Conservation (phyloP, 2,113 vertebrate species). For the Synodontis membranacea region DNA sequence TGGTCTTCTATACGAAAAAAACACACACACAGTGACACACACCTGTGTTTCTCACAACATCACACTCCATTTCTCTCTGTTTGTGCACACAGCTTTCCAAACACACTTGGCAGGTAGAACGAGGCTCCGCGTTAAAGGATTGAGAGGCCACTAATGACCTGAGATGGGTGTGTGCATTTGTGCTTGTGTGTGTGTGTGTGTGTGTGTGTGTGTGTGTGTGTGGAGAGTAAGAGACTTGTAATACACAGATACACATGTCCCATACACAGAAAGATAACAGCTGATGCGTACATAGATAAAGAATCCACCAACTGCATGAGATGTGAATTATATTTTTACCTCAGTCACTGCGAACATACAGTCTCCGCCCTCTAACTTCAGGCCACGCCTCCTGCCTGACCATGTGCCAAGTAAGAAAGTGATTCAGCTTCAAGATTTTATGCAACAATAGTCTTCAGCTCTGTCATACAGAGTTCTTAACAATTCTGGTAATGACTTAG, state of each 20-base stretch:
- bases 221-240: conserved; percentile 11
- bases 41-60: conserved; percentile 72
- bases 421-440: neutral
- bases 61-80: conserved; percentile 62
- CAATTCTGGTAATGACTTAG: too few species aligned
- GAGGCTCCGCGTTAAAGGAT: conserved; percentile 42
- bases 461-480: neutral
- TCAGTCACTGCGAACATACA: neutral
- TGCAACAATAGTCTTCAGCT: neutral
- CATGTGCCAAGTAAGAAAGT: neutral
- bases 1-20: neutral
- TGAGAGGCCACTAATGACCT: conserved; percentile 37
- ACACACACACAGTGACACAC: conserved; percentile 49
- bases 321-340: neutral
- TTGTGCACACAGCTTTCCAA: conserved; percentile 56
- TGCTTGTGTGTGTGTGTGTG: conserved; percentile 2
- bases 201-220: neutral
- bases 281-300: conserved; percentile 8
- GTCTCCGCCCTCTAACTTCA: neutral
- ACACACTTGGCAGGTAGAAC: conserved; percentile 41
- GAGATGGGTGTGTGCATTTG: conserved; percentile 20
- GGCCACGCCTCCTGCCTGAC: neutral
- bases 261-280: conserved; percentile 26
- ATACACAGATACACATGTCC: conserved; percentile 29
- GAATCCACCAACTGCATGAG: neutral